Conservation (phyloP, 2,888 invertebrate species). For the Cryptocephalus moraei region DNA sequence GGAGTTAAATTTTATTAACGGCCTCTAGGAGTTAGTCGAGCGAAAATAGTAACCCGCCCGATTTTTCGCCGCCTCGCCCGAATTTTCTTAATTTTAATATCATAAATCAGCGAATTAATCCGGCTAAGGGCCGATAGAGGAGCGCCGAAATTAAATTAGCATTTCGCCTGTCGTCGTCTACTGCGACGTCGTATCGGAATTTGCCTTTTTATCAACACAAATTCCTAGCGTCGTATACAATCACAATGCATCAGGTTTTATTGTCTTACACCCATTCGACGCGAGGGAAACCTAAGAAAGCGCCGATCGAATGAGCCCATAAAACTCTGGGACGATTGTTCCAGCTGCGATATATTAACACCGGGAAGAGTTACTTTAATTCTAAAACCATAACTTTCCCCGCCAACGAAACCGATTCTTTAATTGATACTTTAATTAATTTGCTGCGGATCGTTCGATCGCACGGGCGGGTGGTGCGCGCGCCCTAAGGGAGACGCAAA, state of each 20-base stretch:
- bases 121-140: too few relatives aligned
- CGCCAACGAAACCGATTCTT: constrained; percentile 12
- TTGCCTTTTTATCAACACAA: constrained; percentile 30
- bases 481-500: too few relatives aligned
- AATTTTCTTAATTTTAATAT: too few relatives aligned
- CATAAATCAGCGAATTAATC: too few relatives aligned
- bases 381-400: constrained; percentile 18
- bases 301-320: constrained; percentile 41
- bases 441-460: background rate
- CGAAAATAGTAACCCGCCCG: too few relatives aligned
- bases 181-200: background rate
- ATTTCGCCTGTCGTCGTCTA: constrained; percentile 13
- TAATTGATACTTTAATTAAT: constrained; percentile 18
- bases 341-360: constrained; percentile 33
- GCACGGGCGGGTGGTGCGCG: too few relatives aligned
- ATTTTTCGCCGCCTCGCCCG: too few relatives aligned
- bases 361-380: constrained; percentile 34
- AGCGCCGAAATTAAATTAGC: background rate
- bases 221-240: constrained; percentile 36
- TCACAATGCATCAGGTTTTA: constrained; percentile 41
- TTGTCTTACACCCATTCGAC: constrained; percentile 39
- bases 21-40: too few relatives aligned
- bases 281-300: constrained; percentile 39
- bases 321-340: constrained; percentile 38
- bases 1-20: too few relatives aligned